Base-by-base conservation (phyloP, 2,888 invertebrate genomes). In the Agapetus fuscipes region DNA sequence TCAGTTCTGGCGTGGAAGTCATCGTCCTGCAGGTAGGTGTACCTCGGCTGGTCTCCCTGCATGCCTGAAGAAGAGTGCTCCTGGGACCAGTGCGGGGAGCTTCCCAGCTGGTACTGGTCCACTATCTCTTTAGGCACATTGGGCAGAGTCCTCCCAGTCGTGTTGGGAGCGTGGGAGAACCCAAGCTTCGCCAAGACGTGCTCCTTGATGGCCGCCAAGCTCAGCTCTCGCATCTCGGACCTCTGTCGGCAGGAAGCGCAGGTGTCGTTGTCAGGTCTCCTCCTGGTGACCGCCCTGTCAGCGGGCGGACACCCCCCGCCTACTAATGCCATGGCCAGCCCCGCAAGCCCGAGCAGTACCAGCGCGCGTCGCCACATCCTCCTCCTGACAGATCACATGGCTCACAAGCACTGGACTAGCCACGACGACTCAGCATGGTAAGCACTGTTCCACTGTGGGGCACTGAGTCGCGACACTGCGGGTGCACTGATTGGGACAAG, bases 1-100 rank as follows among this genome's bases (percentile, higher is more conserved):
- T 80, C 75, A 45, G 80, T 78, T 54, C 74, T 73, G 51, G 77
- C 75, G 54, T 77, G 74, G 63, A 73, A 78, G 58, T 80, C 78
- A 54, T 80, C 80, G 59, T 73, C 64, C 59, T 74, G 60, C 60
- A 68, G 64, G 61, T 71, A 57, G 60, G 63, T 59, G 59, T 64
- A 58, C 58, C 69, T 57, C 56, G 72, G 60, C 67, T 69, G 54
- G 62, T 64, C 57, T 62, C 64, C 62, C 56, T 57, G 56, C 52
- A 53, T 52, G 50, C 51, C 54, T 50, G 48, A 51, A 38, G 44
- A 43, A 44, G 48, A 40, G 46, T 50, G 49, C 52, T 55, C 55
- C 52, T 53, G 53, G 54, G 56, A 55, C 54, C 53, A 54, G 54
- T 54, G 55, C 32, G 33, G 20, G 30, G 61, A 61, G 34, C 31